Percentiles rank a stretch among this genome's conserved stretches.
These are phyloP conservation scores for Pavo muticus DNA, from an alignment of 2,113 vertebrate species.

Conservation along the genomic window DNA sequence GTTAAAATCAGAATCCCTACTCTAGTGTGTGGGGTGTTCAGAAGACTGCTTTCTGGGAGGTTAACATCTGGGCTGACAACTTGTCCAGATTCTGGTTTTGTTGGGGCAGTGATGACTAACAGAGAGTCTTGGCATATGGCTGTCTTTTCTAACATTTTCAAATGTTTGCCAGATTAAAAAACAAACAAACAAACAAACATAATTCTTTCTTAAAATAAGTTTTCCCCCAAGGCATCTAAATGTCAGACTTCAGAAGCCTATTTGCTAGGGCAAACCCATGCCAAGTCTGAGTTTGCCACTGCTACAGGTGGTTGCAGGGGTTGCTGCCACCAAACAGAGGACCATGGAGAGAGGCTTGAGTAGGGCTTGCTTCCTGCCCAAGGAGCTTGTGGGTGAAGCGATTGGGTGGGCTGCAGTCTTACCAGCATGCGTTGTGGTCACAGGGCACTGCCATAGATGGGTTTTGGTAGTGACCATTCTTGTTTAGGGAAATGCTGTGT, in stretches of 20 bases:
- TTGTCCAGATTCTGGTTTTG: neutral
- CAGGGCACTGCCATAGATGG: neutral
- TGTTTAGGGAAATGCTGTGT: neutral
- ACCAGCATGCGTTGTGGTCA: neutral
- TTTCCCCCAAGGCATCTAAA: accelerated
- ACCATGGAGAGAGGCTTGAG: neutral
- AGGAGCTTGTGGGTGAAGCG: neutral
- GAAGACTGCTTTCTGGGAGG: neutral
- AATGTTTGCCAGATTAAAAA: neutral
- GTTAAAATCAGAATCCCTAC: neutral
- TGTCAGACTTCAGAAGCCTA: neutral
- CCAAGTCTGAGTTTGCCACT: neutral
- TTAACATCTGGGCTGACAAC: neutral
- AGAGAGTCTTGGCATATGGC: neutral
- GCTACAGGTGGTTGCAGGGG: neutral
- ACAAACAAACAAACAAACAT: neutral
- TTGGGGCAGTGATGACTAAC: neutral
- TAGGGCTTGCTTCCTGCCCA: neutral
- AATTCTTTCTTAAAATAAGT: neutral
- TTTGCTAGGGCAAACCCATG: neutral
- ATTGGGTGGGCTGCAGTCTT: neutral
- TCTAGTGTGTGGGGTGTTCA: neutral
- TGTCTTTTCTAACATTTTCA: neutral
- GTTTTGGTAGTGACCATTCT: neutral
- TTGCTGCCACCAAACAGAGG: neutral